Evolutionary conservation across 2,797 vertebrate species (phyloP).

Genomic region (Rallus crepitans): DNA sequence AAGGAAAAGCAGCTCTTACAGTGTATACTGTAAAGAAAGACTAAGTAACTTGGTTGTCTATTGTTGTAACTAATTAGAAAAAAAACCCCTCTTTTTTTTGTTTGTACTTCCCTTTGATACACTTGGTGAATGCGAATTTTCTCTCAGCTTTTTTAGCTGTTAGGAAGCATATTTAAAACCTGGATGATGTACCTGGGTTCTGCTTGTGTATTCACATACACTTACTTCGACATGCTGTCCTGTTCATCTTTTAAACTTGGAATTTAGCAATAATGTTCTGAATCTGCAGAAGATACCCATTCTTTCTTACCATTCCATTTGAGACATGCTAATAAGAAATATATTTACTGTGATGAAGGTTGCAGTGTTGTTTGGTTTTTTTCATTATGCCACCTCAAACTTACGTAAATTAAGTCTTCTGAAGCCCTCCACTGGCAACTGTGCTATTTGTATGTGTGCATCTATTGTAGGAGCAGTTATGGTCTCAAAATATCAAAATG

Average conservation of each 20-base stretch:
- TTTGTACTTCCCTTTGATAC: background rate
- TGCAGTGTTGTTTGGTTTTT: background rate
- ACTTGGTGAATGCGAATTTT: background rate
- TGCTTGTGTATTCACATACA: background rate
- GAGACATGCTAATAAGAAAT: background rate
- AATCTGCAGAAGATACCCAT: background rate
- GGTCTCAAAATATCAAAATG: background rate
- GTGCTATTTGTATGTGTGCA: background rate
- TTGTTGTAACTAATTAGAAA: slow-evolving; percentile 1
- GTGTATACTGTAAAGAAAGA: background rate
- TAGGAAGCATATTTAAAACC: background rate
- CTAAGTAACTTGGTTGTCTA: background rate
- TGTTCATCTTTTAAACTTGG: background rate
- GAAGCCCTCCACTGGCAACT: background rate
- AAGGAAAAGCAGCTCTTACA: background rate
- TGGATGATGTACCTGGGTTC: background rate
- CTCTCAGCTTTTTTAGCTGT: background rate
- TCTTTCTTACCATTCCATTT: background rate
- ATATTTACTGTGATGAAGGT: background rate
- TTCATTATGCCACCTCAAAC: too few relatives aligned
- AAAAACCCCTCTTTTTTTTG: background rate
- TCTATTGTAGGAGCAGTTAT: background rate
- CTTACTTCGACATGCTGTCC: background rate
- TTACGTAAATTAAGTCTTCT: background rate
- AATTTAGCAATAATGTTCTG: background rate